Conservation (phyloP, 2,888 invertebrate genomes). For the Tipula unca region DNA sequence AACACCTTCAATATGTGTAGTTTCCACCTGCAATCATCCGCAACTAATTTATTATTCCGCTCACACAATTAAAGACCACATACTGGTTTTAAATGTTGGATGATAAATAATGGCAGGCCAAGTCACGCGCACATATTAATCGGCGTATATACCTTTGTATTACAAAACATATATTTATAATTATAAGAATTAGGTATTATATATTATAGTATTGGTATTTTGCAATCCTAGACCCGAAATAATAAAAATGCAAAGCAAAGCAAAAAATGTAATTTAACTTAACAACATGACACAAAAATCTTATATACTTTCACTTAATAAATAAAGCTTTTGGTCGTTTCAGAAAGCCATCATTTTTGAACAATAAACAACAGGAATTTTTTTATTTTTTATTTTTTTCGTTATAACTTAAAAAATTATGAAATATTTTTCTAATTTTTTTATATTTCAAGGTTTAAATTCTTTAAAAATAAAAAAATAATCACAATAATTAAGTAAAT, state of each 20-base stretch:
- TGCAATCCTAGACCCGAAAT: neutral
- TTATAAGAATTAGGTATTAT: neutral
- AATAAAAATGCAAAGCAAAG: neutral
- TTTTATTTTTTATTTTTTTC: neutral
- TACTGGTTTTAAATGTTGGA: neutral
- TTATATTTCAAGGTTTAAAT: neutral
- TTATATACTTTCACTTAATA: neutral
- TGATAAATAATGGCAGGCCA: neutral
- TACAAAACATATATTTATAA: neutral
- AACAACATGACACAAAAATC: neutral
- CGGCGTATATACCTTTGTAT: neutral
- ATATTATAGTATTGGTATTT: neutral
- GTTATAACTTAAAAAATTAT: neutral
- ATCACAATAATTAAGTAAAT: neutral
- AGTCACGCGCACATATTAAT: neutral
- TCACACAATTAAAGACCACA: neutral
- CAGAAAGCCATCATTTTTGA: neutral
- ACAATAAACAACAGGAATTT: neutral
- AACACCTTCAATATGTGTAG: neutral
- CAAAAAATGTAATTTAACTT: neutral
- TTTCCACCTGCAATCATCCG: neutral
- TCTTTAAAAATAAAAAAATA: neutral
- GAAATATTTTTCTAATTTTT: neutral
- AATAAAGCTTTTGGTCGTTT: neutral
- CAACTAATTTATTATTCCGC: neutral